Evolutionary conservation across 2,113 vertebrate genomes (phyloP).

Genomic region (Pedionomus torquatus): DNA sequence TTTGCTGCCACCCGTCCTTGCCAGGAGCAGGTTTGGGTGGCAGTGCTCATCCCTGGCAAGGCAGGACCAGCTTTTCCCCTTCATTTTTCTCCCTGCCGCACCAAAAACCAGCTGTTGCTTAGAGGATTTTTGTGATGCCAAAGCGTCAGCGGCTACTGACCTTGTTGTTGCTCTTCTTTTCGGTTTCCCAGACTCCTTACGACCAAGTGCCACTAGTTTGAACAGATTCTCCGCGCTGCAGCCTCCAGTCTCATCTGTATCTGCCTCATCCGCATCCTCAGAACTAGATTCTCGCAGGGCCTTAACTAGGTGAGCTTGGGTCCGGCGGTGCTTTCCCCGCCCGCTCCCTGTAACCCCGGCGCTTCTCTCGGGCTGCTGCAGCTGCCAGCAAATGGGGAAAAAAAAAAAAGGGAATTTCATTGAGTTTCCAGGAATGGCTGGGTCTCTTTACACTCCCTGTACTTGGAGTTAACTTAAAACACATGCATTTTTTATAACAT

Average conservation of each 20-base stretch:
- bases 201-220: slow-evolving; percentile 86
- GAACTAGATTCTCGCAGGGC: slow-evolving; percentile 88
- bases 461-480: neutral
- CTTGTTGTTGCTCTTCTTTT: neutral
- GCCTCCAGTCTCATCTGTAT: slow-evolving; percentile 77
- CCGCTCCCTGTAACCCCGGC: accelerated
- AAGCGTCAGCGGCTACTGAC: neutral
- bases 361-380: neutral
- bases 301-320: slow-evolving; percentile 82
- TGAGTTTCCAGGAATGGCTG: neutral
- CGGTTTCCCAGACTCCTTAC: slow-evolving; percentile 82
- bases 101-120: accelerated
- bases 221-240: slow-evolving; percentile 96
- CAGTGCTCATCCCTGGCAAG: neutral
- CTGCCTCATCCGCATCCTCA: slow-evolving; percentile 76
- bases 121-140: neutral
- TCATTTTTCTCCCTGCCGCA: accelerated
- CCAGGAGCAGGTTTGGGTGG: neutral
- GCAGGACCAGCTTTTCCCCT: neutral
- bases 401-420: neutral
- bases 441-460: accelerated
- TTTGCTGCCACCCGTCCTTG: neutral
- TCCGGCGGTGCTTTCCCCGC: accelerated
- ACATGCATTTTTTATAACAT: neutral
- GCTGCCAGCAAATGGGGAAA: neutral